phyloP scores from a whole-genome alignment of 2,797 vertebrate species.

The Anguilla anguilla region DNA sequence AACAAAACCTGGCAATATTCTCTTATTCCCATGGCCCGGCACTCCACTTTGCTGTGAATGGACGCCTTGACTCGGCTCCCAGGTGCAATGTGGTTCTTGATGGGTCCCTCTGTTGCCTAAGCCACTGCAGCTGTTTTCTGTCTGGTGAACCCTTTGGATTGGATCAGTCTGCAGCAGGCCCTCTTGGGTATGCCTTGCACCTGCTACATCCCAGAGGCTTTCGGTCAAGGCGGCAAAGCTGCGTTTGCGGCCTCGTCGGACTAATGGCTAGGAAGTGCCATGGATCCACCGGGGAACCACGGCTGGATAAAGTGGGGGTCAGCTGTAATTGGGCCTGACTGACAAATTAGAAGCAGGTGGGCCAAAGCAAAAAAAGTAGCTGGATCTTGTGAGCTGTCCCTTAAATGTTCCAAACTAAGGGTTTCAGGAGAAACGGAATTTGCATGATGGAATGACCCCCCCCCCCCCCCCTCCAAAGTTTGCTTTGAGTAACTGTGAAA shows the following conservation, averaged over 20 bases:
- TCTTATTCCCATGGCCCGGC: neutral
- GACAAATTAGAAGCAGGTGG: conserved; percentile 24
- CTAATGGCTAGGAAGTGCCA: conserved; percentile 22
- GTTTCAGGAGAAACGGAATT: neutral
- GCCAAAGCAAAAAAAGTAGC: conserved; percentile 11
- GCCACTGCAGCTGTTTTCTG: conserved; percentile 7
- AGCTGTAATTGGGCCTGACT: conserved; percentile 17
- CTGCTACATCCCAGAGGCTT: conserved; percentile 26
- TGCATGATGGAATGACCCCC: neutral
- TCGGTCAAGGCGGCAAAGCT: conserved; percentile 47
- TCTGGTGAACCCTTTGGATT: conserved; percentile 41
- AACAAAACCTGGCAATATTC: neutral
- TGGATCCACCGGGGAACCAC: conserved; percentile 37
- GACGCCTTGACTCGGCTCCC: neutral
- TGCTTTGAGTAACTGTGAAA: neutral
- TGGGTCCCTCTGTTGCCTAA: neutral
- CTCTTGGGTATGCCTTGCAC: neutral
- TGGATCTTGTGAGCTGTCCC: neutral
- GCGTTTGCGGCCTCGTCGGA: conserved; percentile 33
- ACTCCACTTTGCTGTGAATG: neutral
- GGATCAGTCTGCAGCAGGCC: conserved; percentile 30
- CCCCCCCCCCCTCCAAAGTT: neutral
- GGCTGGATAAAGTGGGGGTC: neutral
- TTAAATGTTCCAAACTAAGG: neutral
- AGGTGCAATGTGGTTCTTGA: neutral